Evolutionary conservation across 2,888 invertebrate genomes (phyloP).

Genomic region (Caenorhabditis virilis): DNA sequence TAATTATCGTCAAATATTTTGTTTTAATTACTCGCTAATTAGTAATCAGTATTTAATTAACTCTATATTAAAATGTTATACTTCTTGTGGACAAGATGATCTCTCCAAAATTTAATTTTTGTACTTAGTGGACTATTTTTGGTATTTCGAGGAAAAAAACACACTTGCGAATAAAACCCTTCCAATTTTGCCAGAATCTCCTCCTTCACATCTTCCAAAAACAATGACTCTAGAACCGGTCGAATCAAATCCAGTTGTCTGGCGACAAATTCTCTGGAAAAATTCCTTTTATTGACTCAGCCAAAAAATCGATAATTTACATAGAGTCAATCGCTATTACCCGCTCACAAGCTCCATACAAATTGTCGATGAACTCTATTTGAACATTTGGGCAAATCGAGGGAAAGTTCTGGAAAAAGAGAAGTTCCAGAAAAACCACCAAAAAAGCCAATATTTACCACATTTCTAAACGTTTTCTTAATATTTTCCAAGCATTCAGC

Average conservation of each 20-base stretch:
- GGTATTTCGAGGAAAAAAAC: neutral
- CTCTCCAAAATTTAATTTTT: no score
- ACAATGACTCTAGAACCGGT: constrained; percentile 82
- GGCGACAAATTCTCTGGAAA: constrained; percentile 79
- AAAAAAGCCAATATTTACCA: neutral
- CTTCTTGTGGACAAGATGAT: no score
- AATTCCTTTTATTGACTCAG: neutral
- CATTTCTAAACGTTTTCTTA: constrained; percentile 13
- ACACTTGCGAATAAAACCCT: constrained; percentile 55
- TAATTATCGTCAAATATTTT: no score
- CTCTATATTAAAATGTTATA: no score
- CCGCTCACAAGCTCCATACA: constrained; percentile 84
- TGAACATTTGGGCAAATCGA: constrained; percentile 44
- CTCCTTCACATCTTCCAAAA: constrained; percentile 68
- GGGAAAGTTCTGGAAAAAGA: constrained; percentile 12
- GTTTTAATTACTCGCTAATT: no score
- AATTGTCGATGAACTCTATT: constrained; percentile 73
- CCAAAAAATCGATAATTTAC: constrained; percentile 40
- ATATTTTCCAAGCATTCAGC: constrained; percentile 22
- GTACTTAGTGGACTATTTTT: no score
- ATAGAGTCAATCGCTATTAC: constrained; percentile 91
- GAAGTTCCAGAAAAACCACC: neutral
- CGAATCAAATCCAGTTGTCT: constrained; percentile 85
- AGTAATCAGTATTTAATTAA: no score
- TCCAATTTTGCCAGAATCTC: constrained; percentile 26